These are phyloP conservation scores for Microcebus jonahi DNA, from an alignment of 2,113 vertebrate species.

Conservation along the genomic window DNA sequence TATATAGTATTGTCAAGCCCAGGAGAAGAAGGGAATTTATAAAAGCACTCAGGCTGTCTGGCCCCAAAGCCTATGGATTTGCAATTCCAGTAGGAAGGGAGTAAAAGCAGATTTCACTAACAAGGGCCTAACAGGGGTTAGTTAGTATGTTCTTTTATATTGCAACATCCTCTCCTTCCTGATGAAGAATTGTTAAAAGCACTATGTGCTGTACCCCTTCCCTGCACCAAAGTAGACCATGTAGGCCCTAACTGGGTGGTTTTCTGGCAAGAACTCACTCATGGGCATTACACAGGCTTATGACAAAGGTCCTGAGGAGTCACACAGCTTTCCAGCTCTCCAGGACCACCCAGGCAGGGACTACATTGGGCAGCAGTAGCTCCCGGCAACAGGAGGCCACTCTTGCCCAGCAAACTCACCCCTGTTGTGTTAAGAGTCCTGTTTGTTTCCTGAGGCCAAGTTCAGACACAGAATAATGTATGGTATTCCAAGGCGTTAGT, in stretches of 20 bases:
- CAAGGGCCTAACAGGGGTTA: not conserved
- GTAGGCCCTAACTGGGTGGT: not conserved
- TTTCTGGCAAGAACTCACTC: not conserved
- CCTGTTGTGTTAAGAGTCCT: accelerated
- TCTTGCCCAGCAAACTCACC: not conserved
- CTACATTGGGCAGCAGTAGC: not conserved
- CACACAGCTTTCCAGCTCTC: not conserved
- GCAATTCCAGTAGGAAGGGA: not conserved
- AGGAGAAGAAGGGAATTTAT: not conserved
- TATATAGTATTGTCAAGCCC: not conserved
- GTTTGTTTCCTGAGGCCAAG: constrained; percentile 70
- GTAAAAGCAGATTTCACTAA: not conserved
- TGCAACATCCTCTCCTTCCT: constrained; percentile 17
- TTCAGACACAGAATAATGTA: constrained; percentile 48
- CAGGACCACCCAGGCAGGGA: constrained; percentile 61
- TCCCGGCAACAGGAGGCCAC: not conserved
- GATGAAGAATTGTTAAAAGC: constrained; percentile 18
- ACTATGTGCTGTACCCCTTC: not conserved
- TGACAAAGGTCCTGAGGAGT: not conserved
- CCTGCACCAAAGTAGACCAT: not conserved
- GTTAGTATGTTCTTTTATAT: constrained; percentile 41
- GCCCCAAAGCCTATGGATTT: not conserved
- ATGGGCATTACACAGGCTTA: not conserved
- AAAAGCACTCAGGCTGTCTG: not conserved
- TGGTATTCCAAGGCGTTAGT: constrained; percentile 64